These are phyloP conservation scores for Lagria hirta DNA, from an alignment of 2,888 invertebrate species.

Conservation along the genomic window DNA sequence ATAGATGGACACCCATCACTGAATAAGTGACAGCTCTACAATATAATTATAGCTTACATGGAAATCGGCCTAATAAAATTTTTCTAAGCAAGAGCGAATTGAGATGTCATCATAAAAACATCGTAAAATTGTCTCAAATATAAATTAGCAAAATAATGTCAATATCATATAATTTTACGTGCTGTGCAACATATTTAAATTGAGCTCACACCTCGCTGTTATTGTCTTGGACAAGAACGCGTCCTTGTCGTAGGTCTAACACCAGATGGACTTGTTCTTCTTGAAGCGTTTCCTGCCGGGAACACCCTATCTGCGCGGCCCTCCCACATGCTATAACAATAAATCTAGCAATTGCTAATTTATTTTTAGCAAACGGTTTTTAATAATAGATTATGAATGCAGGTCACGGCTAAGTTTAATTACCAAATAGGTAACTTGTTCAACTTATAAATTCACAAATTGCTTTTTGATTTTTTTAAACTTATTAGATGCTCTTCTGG, in stretches of 20 bases:
- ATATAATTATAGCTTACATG: too few species aligned
- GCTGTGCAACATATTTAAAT: slow-evolving; percentile 24
- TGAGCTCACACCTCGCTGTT: slow-evolving; percentile 28
- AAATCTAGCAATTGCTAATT: slow-evolving; percentile 13
- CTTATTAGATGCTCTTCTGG: too few species aligned
- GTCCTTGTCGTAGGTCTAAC: slow-evolving; percentile 33
- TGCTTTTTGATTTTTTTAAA: too few species aligned
- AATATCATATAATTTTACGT: slow-evolving; percentile 22
- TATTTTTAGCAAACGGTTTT: slow-evolving; percentile 12
- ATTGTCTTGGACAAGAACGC: slow-evolving; percentile 34
- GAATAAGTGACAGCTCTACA: too few species aligned
- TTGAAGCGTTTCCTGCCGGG: slow-evolving; percentile 27
- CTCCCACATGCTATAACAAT: too few species aligned
- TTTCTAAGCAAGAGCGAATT: too few species aligned
- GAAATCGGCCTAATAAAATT: too few species aligned
- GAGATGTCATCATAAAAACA: too few species aligned
- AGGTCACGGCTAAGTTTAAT: slow-evolving; percentile 21
- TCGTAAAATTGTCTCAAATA: slow-evolving; percentile 7
- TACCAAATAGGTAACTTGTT: slow-evolving; percentile 13
- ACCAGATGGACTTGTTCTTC: slow-evolving; percentile 33
- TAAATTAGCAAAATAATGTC: slow-evolving; percentile 22
- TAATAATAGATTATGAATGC: slow-evolving; percentile 23
- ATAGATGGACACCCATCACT: too few species aligned
- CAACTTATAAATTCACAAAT: too few species aligned
- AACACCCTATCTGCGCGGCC: slow-evolving; percentile 15